A percentile compares a stretch with the other conserved stretches of the same genome.
phyloP scores from a whole-genome alignment of 2,888 invertebrate genomes.

The Apotomis turbidana region DNA sequence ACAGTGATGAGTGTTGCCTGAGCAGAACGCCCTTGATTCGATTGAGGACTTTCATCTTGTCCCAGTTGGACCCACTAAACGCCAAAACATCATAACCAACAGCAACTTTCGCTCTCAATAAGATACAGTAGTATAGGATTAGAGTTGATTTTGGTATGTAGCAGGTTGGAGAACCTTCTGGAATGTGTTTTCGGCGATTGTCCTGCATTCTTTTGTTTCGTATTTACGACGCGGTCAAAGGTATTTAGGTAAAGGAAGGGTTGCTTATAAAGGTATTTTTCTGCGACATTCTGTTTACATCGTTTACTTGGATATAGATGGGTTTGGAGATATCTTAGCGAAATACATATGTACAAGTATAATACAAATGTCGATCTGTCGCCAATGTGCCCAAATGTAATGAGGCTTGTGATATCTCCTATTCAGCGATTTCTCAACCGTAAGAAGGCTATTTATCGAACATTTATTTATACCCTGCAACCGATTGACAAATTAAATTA shows the following conservation, averaged over 20 bases:
- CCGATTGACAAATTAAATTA: too few species aligned
- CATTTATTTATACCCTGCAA: too few species aligned
- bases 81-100: not conserved
- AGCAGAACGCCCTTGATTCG: slow-evolving; percentile 37
- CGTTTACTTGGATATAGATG: slow-evolving; percentile 13
- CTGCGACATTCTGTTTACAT: slow-evolving; percentile 11
- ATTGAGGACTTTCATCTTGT: slow-evolving; percentile 37
- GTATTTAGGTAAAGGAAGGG: slow-evolving; percentile 26
- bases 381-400: too few species aligned
- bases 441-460: too few species aligned
- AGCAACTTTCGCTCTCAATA: not conserved
- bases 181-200: slow-evolving; percentile 20
- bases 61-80: slow-evolving; percentile 10
- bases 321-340: not conserved
- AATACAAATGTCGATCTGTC: not conserved
- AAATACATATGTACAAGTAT: not conserved
- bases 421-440: too few species aligned
- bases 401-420: too few species aligned
- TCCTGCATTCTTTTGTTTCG: slow-evolving; percentile 29
- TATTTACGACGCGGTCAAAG: slow-evolving; percentile 26
- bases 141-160: not conserved
- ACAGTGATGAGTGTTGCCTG: slow-evolving; percentile 34
- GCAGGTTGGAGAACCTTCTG: not conserved
- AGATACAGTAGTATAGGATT: not conserved
- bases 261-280: slow-evolving; percentile 22